A percentile compares a stretch with the other conserved stretches of the same genome.
phyloP scores from a whole-genome alignment of 2,113 vertebrate genomes.

The human region DNA sequence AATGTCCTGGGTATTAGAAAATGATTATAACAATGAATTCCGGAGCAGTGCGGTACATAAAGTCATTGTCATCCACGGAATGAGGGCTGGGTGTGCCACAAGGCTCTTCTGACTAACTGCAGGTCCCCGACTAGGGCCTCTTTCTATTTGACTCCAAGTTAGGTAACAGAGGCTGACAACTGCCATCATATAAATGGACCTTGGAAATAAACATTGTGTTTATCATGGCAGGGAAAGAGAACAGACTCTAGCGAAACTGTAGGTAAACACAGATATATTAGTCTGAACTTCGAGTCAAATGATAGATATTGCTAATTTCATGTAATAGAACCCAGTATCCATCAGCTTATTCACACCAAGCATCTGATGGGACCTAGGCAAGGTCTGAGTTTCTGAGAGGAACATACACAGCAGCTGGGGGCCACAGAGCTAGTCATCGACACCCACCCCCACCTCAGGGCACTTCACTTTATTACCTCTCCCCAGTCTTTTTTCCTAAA shows the following conservation, averaged over 20 bases:
- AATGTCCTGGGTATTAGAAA: neutral
- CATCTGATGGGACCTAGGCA: neutral
- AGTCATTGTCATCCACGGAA: neutral
- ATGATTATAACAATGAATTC: neutral
- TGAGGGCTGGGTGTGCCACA: neutral
- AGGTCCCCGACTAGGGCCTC: neutral
- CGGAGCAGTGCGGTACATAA: neutral
- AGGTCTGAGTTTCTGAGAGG: neutral
- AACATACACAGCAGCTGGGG: neutral
- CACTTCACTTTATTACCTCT: neutral
- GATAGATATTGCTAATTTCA: neutral
- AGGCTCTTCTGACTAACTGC: no score
- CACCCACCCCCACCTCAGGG: fast-evolving
- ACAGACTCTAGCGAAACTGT: neutral
- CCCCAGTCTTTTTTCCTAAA: neutral
- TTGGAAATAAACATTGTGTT: neutral
- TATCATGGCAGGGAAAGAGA: neutral
- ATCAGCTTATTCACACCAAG: neutral
- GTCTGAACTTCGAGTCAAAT: neutral
- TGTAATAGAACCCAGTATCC: neutral
- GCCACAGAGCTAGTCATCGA: neutral
- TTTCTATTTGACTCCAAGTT: neutral
- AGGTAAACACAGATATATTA: neutral
- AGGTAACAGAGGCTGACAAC: neutral
- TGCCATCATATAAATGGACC: neutral